Evolutionary conservation across 2,113 vertebrate species (phyloP), one percentile per base, ranked within the genome.

Genomic region (Kryptolebias marmoratus): DNA sequence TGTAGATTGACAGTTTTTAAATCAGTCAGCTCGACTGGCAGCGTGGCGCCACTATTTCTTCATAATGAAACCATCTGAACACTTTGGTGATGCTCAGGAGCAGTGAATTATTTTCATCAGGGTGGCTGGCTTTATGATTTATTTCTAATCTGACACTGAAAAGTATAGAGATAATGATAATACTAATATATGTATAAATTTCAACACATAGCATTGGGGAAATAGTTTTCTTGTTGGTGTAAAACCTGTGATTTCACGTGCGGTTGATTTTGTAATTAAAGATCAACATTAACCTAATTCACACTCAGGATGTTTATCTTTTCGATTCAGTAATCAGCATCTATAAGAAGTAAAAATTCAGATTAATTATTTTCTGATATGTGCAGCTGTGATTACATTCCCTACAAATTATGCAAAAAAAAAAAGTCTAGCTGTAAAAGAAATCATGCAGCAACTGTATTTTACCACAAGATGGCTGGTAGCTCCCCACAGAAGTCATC

Each of bases 381-480:
- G 12, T 45, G 66, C 65, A 42, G 50, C 58, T 56, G 42, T 61
- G 16, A 39, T 48, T 67, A 54, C 14, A 5, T 73, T 68, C 3
- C 61, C 30, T 13, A 15, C 15, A 58, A 50, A 44, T 8, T n/a
- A 32, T 47, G 1, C 2, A 53, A 42, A 50, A 45, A 42, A 10
- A 15, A n/a, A 55, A 47, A 58, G 14, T 10, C 28, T 6, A 11
- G 13, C 39, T 42, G 39, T 42, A 42, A 39, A 47, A 61, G 2
- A 13, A 18, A 45, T 36, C 30, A 28, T 90, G 87, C 74, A 84
- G 77, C 80, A 47, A 50, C 83, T 80, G 3, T 4, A 12, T 78
- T 71, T 52, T 16, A 44, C 90, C 91, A 92, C 90, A 68, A 85
- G 88, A 71, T 86, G 88, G 82, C 87, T 55, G 31, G 14, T 11